Evolutionary conservation across 1,140 invertebrate species (phyloP).

Genomic region (Metaphire vulgaris): DNA sequence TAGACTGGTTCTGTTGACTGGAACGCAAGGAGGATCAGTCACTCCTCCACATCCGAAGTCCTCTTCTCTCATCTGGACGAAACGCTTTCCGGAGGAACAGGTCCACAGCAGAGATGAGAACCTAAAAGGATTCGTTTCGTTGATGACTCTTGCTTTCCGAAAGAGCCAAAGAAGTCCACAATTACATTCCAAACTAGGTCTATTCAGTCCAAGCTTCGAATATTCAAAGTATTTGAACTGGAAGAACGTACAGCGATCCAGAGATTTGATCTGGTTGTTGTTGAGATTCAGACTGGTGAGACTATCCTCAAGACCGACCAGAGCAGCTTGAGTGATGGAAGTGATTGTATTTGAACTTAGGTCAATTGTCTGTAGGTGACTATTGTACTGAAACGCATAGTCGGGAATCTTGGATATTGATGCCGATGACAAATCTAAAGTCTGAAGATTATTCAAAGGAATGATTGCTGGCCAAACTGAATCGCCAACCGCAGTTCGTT

Average conservation of each 20-base stretch:
- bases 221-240: not conserved
- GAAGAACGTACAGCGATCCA: not conserved
- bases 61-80: not conserved
- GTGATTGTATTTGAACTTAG: not conserved
- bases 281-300: not conserved
- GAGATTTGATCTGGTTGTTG: not conserved
- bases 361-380: not conserved
- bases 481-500: not conserved
- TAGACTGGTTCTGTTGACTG: not conserved
- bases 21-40: not conserved
- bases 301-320: not conserved
- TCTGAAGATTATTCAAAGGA: not conserved
- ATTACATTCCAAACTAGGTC: not conserved
- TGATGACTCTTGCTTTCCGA: not conserved
- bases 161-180: not conserved
- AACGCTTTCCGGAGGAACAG: not conserved
- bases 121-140: not conserved
- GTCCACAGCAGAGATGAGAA: not conserved
- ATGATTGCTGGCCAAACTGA: not conserved
- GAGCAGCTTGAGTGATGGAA: not conserved
- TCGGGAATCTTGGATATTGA: not conserved
- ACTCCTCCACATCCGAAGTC: not conserved
- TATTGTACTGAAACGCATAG: not conserved
- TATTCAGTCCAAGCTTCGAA: not conserved
- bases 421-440: not conserved